Conservation (phyloP, 2,113 vertebrate species). For the Heloderma charlesbogerti region DNA sequence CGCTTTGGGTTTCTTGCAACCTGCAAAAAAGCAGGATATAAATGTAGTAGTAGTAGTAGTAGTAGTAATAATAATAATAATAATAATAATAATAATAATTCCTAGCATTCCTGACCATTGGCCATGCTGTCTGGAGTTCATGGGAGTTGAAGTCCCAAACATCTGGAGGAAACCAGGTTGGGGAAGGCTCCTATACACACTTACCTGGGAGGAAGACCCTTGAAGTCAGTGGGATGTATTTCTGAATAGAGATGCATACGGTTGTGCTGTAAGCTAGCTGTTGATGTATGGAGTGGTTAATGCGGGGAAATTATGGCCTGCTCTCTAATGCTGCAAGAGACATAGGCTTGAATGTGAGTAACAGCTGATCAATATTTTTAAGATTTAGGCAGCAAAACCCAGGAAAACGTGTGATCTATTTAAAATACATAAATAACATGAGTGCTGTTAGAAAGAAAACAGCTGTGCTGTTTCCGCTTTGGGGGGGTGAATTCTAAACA, state of each 20-base stretch:
- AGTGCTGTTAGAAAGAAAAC: background rate
- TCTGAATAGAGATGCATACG: background rate
- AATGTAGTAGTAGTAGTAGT: too few species aligned
- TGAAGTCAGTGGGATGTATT: background rate
- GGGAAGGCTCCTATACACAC: too few species aligned
- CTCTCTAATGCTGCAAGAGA: background rate
- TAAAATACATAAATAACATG: conserved; percentile 9
- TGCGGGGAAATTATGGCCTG: background rate
- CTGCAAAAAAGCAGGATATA: too few species aligned
- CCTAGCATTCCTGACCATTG: too few species aligned
- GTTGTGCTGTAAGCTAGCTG: background rate
- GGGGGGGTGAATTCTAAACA: conserved; percentile 1
- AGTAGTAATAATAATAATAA: too few species aligned
- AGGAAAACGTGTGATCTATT: background rate
- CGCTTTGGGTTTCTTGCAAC: too few species aligned
- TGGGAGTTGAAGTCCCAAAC: too few species aligned
- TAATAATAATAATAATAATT: too few species aligned
- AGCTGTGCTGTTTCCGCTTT: conserved; percentile 13
- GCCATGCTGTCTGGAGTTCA: too few species aligned
- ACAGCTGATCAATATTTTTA: conserved; percentile 8
- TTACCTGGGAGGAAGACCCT: background rate
- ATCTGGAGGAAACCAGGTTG: too few species aligned
- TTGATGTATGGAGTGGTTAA: background rate
- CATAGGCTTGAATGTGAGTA: background rate
- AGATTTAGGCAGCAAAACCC: conserved; percentile 11